A percentile compares a stretch with the other conserved stretches of the same genome.
Conservation (phyloP, 2,113 vertebrate species). For the Platysternon megacephalum region DNA sequence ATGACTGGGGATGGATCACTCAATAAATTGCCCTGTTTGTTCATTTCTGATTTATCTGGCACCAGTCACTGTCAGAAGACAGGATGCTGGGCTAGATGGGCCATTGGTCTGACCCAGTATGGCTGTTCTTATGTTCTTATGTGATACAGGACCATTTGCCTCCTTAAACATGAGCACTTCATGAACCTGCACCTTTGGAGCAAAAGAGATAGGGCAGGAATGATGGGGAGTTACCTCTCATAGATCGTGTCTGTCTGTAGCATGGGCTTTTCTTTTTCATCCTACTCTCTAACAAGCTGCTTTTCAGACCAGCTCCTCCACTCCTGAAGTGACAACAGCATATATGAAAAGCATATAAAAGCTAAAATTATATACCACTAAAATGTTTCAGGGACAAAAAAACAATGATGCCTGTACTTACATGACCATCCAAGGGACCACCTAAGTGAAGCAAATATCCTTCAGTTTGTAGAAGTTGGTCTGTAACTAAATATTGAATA, state of each 20-base stretch:
- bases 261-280: constrained; percentile 34
- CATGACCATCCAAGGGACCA: background rate
- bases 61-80: no score
- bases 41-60: no score
- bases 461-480: background rate
- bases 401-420: constrained; percentile 25
- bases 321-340: background rate
- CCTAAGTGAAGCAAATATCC: background rate
- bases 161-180: no score
- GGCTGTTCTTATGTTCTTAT: no score
- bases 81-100: no score
- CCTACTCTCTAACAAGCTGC: constrained; percentile 46
- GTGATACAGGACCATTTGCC: no score
- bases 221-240: constrained; percentile 37
- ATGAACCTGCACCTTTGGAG: background rate
- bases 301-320: constrained; percentile 29
- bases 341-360: background rate
- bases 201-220: constrained; percentile 31
- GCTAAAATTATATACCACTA: constrained; percentile 45
- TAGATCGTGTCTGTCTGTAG: constrained; percentile 42
- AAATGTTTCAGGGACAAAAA: constrained; percentile 34
- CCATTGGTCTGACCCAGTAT: no score
- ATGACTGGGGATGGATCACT: no score
- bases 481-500: constrained; percentile 17
- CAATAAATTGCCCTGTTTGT: no score